Evolutionary conservation across 1,140 invertebrate genomes (phyloP), one percentile per base, ranked within the genome.

Genomic region (Helicorthomorpha holstii): DNA sequence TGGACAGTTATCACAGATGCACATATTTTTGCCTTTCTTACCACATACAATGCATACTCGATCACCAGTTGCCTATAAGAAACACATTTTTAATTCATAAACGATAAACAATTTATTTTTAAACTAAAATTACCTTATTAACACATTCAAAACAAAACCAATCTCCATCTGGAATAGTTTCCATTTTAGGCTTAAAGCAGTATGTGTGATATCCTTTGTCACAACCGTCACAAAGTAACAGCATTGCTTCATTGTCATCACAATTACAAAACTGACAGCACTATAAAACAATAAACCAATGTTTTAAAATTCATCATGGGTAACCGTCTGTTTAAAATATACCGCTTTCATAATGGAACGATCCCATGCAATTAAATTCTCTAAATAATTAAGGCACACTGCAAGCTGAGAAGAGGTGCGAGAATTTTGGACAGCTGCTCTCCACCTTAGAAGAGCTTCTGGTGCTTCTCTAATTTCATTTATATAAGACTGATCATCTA

Each of bases 321-420:
- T 12, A 12, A 19, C 38, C 12, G 7, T 51, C 10, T 45, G 3
- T 51, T 51, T 48, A 19, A 23, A n/a, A 66, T 85, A 80, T 77
- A 93, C 88, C 72, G 91, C 91, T 79, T 95, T 94, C 92, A 97
- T 96, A 61, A 95, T 92, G 70, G 88, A 93, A 70, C 95, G 96
- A 69, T 97, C 92, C 92, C 92, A 96, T 24, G 91, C 89, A 59
- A 96, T 89, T 61, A 82, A 87, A 21, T 81, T 81, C 63, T 94
- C 90, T 24, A 97, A 74, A 57, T 87, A 83, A 59, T 88, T 85
- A 38, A 93, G 72, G 58, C 85, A 81, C 81, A 96, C 83, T 2
- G 87, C 85, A 10, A 96, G 70, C 63, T 95, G 89, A 0, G 89
- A 83, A 0, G 90, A 82, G 3, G 86, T 91, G 58, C 79, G 79